Percentiles rank a stretch among this genome's conserved stretches.
phyloP scores from a whole-genome alignment of 2,113 vertebrate genomes.

The Perca flavescens region DNA sequence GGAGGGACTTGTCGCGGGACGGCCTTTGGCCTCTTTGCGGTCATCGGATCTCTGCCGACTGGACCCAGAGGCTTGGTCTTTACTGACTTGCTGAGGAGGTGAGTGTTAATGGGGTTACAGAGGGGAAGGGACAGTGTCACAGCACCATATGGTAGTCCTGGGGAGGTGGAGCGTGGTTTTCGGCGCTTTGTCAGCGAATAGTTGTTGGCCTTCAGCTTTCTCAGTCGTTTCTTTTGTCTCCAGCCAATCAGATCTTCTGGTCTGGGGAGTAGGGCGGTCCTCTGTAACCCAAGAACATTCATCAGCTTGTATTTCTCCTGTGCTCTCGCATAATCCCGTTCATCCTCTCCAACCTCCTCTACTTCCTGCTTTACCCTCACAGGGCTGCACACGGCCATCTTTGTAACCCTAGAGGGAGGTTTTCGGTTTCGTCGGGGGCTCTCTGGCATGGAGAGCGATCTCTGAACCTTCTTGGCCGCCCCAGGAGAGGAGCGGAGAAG shows the following conservation, averaged over 20 bases:
- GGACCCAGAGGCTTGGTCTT: constrained; percentile 68
- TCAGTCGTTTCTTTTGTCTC: constrained; percentile 86
- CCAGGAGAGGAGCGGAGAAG: constrained; percentile 82
- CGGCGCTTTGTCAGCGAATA: constrained; percentile 84
- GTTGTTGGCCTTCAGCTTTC: constrained; percentile 86
- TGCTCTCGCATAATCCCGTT: constrained; percentile 81
- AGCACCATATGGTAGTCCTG: constrained; percentile 38
- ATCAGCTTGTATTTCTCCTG: constrained; percentile 88
- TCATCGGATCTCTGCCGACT: constrained; percentile 30
- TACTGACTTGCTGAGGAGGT: constrained; percentile 68
- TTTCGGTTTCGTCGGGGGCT: constrained; percentile 63
- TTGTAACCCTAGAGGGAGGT: constrained; percentile 38
- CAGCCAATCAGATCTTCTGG: constrained; percentile 85
- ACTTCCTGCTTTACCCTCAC: constrained; percentile 81
- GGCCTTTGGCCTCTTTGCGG: constrained; percentile 55
- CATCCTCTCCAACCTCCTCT: constrained; percentile 78
- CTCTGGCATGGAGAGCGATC: constrained; percentile 73
- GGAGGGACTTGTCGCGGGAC: constrained; percentile 47
- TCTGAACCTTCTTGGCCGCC: constrained; percentile 78
- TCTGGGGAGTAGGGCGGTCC: constrained; percentile 83
- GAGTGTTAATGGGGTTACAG: constrained; percentile 76
- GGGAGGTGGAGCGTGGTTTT: constrained; percentile 73
- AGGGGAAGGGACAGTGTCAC: constrained; percentile 77
- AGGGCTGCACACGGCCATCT: constrained; percentile 58
- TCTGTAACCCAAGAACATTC: constrained; percentile 85